A percentile compares a stretch with the other conserved stretches of the same genome.
These are phyloP conservation scores for Meandrusa payeni DNA, from an alignment of 2,888 invertebrate species.

Conservation along the genomic window DNA sequence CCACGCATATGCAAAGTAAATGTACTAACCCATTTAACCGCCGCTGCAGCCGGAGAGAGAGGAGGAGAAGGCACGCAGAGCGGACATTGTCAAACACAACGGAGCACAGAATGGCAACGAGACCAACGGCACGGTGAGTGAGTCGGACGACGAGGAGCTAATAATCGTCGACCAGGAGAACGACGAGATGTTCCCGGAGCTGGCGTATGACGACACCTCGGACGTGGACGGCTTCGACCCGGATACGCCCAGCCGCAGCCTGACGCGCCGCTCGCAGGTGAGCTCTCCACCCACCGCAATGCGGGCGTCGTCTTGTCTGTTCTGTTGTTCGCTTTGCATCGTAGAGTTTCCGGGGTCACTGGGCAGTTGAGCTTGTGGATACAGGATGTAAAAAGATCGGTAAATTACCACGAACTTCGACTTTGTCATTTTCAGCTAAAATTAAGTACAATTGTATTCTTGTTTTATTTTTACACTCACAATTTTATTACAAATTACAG, in stretches of 20 bases:
- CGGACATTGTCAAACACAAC: slow-evolving; percentile 47
- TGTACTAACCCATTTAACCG: not conserved
- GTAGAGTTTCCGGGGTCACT: too few relatives aligned
- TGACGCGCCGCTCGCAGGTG: slow-evolving; percentile 72
- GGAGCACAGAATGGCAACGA: slow-evolving; percentile 58
- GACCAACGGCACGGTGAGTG: slow-evolving; percentile 48
- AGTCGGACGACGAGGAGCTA: slow-evolving; percentile 46
- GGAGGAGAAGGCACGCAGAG: slow-evolving; percentile 36
- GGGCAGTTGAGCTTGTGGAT: too few relatives aligned
- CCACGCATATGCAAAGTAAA: too few relatives aligned
- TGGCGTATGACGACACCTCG: slow-evolving; percentile 67
- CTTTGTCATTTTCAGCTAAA: too few relatives aligned
- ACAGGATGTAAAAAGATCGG: too few relatives aligned
- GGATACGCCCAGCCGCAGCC: slow-evolving; percentile 54
- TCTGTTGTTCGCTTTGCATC: too few relatives aligned
- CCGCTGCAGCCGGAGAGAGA: slow-evolving; percentile 47
- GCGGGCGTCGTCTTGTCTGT: too few relatives aligned
- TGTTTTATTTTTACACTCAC: too few relatives aligned
- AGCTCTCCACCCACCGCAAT: too few relatives aligned
- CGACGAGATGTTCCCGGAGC: slow-evolving; percentile 73
- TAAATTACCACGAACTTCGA: too few relatives aligned
- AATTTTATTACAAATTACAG: too few relatives aligned
- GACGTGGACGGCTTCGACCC: slow-evolving; percentile 58
- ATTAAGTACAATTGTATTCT: too few relatives aligned
- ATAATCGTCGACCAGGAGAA: slow-evolving; percentile 38